Evolutionary conservation across 2,797 vertebrate genomes (phyloP).

Genomic region (Eutrigla gurnardus): DNA sequence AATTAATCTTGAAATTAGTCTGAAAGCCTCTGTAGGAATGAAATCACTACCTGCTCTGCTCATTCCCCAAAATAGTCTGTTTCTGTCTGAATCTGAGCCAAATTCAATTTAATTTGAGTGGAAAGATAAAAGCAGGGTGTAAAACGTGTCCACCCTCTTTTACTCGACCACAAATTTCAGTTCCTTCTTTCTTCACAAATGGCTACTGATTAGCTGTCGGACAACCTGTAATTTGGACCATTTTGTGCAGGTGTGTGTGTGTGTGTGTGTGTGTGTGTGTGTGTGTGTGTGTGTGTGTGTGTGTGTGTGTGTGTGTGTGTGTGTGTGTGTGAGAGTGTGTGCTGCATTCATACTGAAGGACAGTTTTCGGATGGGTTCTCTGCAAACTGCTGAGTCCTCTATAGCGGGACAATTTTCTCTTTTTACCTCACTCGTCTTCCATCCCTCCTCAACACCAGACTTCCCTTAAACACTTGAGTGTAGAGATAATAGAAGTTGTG

Average conservation of each 20-base stretch:
- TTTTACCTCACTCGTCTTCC: constrained; percentile 13
- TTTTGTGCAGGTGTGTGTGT: constrained; percentile 22
- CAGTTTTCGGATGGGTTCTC: constrained; percentile 46
- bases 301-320: constrained; percentile 2
- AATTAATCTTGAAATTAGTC: constrained; percentile 1
- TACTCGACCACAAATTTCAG: background rate
- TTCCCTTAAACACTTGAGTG: background rate
- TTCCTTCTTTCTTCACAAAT: constrained; percentile 18
- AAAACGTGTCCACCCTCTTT: constrained; percentile 1
- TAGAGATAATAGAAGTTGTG: background rate
- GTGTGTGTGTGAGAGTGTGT: background rate
- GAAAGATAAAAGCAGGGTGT: constrained; percentile 36
- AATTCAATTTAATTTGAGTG: constrained; percentile 6
- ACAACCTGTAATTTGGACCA: constrained; percentile 31
- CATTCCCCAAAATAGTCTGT: background rate
- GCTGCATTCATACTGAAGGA: background rate
- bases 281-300: constrained; percentile 24
- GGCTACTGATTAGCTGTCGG: constrained; percentile 5
- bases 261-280: constrained; percentile 35
- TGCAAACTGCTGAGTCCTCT: constrained; percentile 50
- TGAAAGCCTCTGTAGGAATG: constrained; percentile 3
- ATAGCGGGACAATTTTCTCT: constrained; percentile 26
- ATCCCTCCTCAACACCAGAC: constrained; percentile 1
- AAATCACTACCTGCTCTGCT: background rate
- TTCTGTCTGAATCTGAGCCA: constrained; percentile 23